These are phyloP conservation scores for Teleopsis dalmanni DNA, from an alignment of 1,140 invertebrate genomes.

Conservation along the genomic window DNA sequence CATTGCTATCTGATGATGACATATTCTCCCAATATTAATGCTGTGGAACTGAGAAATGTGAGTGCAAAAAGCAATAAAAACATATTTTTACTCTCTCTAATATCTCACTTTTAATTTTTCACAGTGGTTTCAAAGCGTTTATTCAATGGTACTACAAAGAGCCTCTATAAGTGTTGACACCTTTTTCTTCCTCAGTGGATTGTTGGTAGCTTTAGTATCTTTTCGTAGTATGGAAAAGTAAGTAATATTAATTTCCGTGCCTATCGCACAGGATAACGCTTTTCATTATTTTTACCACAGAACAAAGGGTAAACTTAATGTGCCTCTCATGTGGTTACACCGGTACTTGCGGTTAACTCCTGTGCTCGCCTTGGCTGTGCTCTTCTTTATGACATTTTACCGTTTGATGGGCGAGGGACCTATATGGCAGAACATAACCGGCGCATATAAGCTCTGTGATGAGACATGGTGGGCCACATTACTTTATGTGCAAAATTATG, in stretches of 20 bases:
- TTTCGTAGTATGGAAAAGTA: conserved; percentile 54
- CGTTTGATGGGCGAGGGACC: conserved; percentile 29
- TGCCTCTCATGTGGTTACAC: conserved; percentile 38
- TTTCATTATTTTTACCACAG: neutral
- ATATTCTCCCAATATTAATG: too few species aligned
- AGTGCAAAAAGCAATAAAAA: too few species aligned
- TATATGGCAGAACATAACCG: conserved; percentile 27
- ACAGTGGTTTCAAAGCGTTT: conserved; percentile 45
- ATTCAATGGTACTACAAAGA: conserved; percentile 52
- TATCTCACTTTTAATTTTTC: conserved; percentile 16
- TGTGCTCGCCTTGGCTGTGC: conserved; percentile 26
- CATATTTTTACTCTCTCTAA: too few species aligned
- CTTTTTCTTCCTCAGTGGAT: conserved; percentile 61
- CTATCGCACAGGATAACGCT: neutral
- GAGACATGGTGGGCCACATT: conserved; percentile 38
- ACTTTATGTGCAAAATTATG: conserved; percentile 38
- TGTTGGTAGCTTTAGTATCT: conserved; percentile 56
- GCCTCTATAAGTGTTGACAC: conserved; percentile 59
- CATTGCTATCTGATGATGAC: too few species aligned
- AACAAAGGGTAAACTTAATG: conserved; percentile 21
- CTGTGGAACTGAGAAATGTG: too few species aligned
- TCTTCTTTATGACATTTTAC: conserved; percentile 30
- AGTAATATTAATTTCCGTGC: neutral
- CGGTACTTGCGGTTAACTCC: conserved; percentile 36
- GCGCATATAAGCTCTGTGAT: conserved; percentile 18